Conservation (phyloP, 92 coral and sea anemone species). For the Meandrina meandrites region DNA sequence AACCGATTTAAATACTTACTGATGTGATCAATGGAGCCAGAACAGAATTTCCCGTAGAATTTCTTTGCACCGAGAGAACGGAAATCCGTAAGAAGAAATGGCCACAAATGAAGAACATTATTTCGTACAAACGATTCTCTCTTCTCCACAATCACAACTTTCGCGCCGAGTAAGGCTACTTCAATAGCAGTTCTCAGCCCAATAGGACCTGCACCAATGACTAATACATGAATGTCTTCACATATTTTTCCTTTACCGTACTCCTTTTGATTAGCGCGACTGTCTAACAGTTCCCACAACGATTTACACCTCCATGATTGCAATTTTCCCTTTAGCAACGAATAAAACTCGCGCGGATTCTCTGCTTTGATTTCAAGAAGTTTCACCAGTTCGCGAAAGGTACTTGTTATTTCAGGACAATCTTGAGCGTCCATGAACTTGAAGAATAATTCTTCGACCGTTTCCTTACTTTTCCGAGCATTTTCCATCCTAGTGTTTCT, state of each 20-base stretch:
- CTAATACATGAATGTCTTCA: constrained; percentile 86
- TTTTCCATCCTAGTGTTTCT: constrained; percentile 27
- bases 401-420: constrained; percentile 77
- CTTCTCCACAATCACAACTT: constrained; percentile 90
- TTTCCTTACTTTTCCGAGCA: constrained; percentile 28
- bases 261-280: constrained; percentile 87
- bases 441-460: constrained; percentile 74
- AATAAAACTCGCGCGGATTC: constrained; percentile 82
- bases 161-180: constrained; percentile 91
- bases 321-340: constrained; percentile 73
- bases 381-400: constrained; percentile 80
- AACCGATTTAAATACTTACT: constrained; percentile 64
- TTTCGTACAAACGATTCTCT: constrained; percentile 80
- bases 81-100: constrained; percentile 87
- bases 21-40: constrained; percentile 93
- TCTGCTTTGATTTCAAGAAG: constrained; percentile 76
- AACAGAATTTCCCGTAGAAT: constrained; percentile 95
- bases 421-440: constrained; percentile 86
- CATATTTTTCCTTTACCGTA: constrained; percentile 90
- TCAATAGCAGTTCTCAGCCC: constrained; percentile 95
- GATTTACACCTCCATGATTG: constrained; percentile 96
- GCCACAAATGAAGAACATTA: constrained; percentile 97
- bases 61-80: constrained; percentile 97
- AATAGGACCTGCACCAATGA: constrained; percentile 94
- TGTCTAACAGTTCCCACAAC: constrained; percentile 90